Base-by-base conservation (phyloP, 2,113 vertebrate species). In the Psilopsiagon aurifrons region DNA sequence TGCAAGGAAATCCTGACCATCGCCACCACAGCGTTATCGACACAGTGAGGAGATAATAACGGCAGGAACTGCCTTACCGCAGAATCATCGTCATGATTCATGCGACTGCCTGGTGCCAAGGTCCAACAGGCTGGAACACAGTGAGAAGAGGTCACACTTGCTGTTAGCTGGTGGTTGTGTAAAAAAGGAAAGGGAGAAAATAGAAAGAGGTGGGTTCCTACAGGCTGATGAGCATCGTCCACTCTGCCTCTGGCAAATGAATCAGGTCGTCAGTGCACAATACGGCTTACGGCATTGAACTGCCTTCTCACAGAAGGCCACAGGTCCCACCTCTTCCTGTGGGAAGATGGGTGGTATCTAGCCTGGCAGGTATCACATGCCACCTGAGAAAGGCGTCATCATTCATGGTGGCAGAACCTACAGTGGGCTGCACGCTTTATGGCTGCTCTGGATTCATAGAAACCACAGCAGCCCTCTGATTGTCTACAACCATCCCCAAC, bases 1-100 rank as follows among this genome's bases (percentile, higher is more conserved):
- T 4, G 46, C 1, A 52, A 96, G 97, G 97, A 97, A 97, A 97
- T 97, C 95, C 97, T 96, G 90, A 55, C 75, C 86, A 91, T 93
- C 28, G 0, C 92, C 95, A 87, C 67, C 31, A 17, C 29, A 31
- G 86, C 3, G 4, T 78, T 91, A 86, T 81, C 35, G 2, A 74
- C 88, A 46, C 63, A 18, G 80, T 12, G 5, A 91, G 62, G 83
- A 85, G 93, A 93, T 86, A 81, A 75, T 52, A 81, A 86, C 35
- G 35, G 33, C 88, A 23, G 95, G 92, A 95, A 44, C 93, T 44
- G 85, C 88, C 86, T 92, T 5, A 8, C 1, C 18, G 94, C 33
- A 24, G 46, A 49, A 83, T 88, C n/a, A 55, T 79, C 93, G 4
- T 29, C 31, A 3, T 41, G 52, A 80, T 67, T 86, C 82, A 51